Base-by-base conservation (phyloP, 2,888 invertebrate species). In the Drosophila prolongata region DNA sequence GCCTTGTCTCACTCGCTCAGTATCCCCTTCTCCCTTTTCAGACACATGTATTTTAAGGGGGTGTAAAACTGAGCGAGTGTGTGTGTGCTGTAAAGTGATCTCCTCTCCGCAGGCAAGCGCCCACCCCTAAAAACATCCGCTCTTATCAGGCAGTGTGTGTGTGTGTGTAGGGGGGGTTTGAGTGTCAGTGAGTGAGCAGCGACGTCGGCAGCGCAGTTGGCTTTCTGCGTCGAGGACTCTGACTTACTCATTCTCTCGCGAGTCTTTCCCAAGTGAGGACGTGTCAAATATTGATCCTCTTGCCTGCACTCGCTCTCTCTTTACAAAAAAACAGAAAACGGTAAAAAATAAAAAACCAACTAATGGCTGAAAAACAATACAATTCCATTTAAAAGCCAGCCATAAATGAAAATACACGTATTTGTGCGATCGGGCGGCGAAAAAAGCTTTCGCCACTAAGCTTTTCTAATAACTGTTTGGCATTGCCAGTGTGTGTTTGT, bases 171-270 rank as follows among this genome's bases (percentile, higher is more conserved):
- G 47, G 30, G 47, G 30, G 30, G 47, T 30, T 4, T 24, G 24
- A 24, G 24, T 24, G 24, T 24, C 24, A 24, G 2, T 30, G 47
- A 34, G 49, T 19, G 16, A 13, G 35, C 35, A 34, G 47, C 16
- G 47, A 61, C 24, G 56, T 70, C 65, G 49, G 78, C 85, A 85
- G 85, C 86, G 88, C 85, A 82, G 86, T 87, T 75, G 79, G 69
- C 83, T 87, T 86, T 87, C 87, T 88, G 81, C 69, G 78, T 46
- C 78, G 82, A 87, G 86, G 85, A 87, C 85, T 87, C 85, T 85
- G 82, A 80, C 83, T 82, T 44, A 64, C 47, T 80, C 86, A 86
- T 77, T 87, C 84, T 71, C 59, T 62, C 66, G 57, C 49, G 68
- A 30, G 77, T 72, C 75, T 72, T 78, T 42, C 52, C 27, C 49